These are phyloP conservation scores for Alces alces DNA, from an alignment of 2,113 vertebrate species.

Conservation along the genomic window DNA sequence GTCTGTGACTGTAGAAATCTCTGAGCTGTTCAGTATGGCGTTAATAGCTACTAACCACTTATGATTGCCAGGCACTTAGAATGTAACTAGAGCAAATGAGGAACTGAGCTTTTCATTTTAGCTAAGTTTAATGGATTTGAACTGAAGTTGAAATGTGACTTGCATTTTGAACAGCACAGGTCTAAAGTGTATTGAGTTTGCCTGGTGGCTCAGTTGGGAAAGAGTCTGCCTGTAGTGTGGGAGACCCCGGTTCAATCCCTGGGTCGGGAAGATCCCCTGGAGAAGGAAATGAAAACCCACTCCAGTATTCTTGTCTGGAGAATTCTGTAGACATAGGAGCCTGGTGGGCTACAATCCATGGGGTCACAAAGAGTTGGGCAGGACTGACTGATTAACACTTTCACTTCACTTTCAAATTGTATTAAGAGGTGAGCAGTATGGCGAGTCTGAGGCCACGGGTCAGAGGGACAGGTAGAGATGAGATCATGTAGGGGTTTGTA, in stretches of 20 bases:
- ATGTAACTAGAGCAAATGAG: neutral
- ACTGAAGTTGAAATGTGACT: neutral
- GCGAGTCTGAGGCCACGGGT: neutral
- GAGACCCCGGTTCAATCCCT: neutral
- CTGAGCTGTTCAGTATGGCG: neutral
- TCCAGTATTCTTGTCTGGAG: neutral
- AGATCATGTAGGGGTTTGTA: neutral
- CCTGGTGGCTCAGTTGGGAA: neutral
- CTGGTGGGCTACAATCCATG: neutral
- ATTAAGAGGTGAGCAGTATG: neutral
- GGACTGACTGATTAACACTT: rapidly evolving
- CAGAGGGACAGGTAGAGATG: neutral
- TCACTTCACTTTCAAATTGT: neutral
- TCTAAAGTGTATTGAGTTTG: neutral
- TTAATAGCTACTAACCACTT: neutral
- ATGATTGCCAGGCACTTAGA: neutral
- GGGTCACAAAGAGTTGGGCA: neutral
- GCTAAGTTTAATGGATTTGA: neutral
- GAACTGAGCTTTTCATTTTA: neutral
- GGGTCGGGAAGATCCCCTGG: rapidly evolving
- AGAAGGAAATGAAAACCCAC: neutral
- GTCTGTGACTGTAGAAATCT: neutral
- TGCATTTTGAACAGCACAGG: neutral
- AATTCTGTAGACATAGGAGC: neutral
- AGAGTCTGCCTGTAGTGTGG: rapidly evolving